These are phyloP conservation scores for Ictidomys tridecemlineatus DNA, from an alignment of 2,113 vertebrate species.

Conservation along the genomic window DNA sequence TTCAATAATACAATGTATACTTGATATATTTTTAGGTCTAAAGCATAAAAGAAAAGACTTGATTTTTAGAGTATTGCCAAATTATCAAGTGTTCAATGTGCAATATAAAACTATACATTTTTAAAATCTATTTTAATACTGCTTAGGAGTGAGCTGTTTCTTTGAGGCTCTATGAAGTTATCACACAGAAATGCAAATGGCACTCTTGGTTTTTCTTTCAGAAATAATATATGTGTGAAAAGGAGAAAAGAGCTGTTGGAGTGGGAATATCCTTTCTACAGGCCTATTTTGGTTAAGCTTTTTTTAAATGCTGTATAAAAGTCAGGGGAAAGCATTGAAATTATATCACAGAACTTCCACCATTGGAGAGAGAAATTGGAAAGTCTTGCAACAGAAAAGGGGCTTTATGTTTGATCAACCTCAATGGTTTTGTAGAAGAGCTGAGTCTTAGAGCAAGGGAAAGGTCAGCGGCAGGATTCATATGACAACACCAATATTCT, in stretches of 20 bases:
- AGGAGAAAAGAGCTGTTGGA: not conserved
- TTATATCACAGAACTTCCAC: not conserved
- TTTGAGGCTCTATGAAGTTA: not conserved
- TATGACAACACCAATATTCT: not conserved
- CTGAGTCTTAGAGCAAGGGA: not conserved
- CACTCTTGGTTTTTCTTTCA: slow-evolving; percentile 8
- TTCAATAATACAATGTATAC: not conserved
- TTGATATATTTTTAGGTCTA: not conserved
- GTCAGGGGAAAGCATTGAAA: not conserved
- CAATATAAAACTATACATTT: not conserved
- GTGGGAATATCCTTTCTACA: not conserved
- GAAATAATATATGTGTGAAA: not conserved
- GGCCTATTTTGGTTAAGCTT: not conserved
- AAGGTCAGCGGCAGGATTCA: not conserved
- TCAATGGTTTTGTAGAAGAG: not conserved
- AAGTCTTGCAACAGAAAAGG: not conserved
- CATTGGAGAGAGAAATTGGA: not conserved
- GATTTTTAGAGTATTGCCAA: not conserved
- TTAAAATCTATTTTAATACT: not conserved
- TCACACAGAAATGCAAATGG: not conserved
- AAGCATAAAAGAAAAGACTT: not conserved
- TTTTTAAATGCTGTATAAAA: not conserved
- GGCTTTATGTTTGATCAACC: not conserved
- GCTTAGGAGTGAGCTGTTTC: not conserved
- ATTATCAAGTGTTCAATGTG: not conserved